Percentiles rank a stretch among this genome's conserved stretches.
Evolutionary conservation across 1,140 invertebrate genomes (phyloP).

Genomic region (Triops longicaudatus): DNA sequence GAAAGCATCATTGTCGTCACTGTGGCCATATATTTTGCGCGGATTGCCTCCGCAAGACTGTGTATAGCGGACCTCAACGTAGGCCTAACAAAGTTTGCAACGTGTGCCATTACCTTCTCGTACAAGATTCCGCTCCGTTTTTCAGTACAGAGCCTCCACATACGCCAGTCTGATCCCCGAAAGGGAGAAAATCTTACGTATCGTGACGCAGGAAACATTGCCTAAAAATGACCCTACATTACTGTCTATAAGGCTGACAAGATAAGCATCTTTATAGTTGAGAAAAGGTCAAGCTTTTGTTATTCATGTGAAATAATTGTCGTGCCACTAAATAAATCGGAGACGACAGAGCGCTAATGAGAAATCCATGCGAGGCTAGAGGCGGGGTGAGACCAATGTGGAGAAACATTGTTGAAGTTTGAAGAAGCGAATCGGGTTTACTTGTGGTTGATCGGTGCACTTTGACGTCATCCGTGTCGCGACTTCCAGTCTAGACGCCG

Average conservation of each 20-base stretch:
- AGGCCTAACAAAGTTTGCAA: conserved; percentile 83
- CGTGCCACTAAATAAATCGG: neutral
- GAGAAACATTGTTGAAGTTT: conserved; percentile 12
- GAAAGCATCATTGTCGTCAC: conserved; percentile 84
- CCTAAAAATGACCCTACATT: no score
- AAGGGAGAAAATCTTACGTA: no score
- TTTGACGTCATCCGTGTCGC: conserved; percentile 1
- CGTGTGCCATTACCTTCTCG: conserved; percentile 93
- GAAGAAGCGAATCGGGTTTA: conserved; percentile 4
- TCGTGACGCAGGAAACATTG: no score
- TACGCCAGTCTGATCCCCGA: neutral
- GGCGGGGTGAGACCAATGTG: neutral
- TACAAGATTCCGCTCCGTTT: conserved; percentile 85
- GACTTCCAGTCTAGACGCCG: conserved; percentile 1
- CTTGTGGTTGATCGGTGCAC: neutral
- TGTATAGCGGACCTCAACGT: conserved; percentile 76
- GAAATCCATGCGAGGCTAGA: neutral
- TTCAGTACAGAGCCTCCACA: conserved; percentile 74
- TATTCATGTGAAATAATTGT: neutral
- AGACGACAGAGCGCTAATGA: neutral
- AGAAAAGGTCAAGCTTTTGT: neutral
- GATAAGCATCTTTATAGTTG: neutral
- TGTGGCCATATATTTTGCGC: conserved; percentile 92
- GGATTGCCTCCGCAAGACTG: conserved; percentile 69
- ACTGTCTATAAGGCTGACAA: no score